phyloP scores from a whole-genome alignment of 2,113 vertebrate genomes.

The Puntigrus tetrazona region DNA sequence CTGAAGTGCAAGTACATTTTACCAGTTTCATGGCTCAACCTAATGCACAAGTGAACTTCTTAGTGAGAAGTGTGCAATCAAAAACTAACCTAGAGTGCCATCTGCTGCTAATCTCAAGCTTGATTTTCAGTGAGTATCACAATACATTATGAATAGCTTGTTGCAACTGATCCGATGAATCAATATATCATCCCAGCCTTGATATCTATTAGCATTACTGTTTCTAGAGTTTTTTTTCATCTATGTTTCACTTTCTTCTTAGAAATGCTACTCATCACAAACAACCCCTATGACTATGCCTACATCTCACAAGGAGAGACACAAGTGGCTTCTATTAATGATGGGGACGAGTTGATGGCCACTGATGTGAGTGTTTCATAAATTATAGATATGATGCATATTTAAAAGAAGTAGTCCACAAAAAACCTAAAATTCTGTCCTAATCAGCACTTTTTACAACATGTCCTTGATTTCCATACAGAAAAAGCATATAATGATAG shows the following conservation, averaged over 20 bases:
- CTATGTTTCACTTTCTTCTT: slow-evolving; percentile 14
- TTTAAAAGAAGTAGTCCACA: background rate
- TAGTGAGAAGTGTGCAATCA: too few relatives aligned
- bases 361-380: slow-evolving; percentile 49
- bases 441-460: background rate
- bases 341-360: slow-evolving; percentile 53
- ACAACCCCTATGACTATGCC: slow-evolving; percentile 71
- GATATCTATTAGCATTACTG: background rate
- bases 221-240: background rate
- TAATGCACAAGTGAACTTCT: too few relatives aligned
- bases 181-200: too few relatives aligned
- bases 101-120: too few relatives aligned
- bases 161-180: too few relatives aligned
- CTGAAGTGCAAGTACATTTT: too few relatives aligned
- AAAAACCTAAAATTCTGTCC: background rate
- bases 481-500: background rate
- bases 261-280: slow-evolving; percentile 74
- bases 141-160: too few relatives aligned
- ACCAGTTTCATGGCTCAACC: too few relatives aligned
- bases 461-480: background rate
- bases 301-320: slow-evolving; percentile 75
- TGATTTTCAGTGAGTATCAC: too few relatives aligned
- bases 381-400: background rate
- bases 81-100: too few relatives aligned
- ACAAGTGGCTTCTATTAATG: slow-evolving; percentile 67